These are phyloP conservation scores for Lophius americanus DNA, from an alignment of 2,797 vertebrate species.

Conservation along the genomic window DNA sequence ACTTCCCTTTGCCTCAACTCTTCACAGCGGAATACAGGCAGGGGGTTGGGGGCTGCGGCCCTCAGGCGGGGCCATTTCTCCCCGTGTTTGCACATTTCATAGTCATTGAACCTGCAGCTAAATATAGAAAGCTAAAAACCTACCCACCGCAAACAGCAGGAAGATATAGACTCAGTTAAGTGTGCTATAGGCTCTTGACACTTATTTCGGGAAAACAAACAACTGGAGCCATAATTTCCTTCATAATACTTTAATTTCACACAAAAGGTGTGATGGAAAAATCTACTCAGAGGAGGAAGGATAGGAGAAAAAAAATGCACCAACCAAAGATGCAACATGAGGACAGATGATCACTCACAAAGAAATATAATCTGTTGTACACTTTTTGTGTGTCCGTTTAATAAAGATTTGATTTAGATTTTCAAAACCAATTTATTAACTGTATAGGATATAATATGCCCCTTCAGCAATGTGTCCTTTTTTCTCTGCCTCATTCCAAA, in stretches of 20 bases:
- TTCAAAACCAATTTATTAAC: neutral
- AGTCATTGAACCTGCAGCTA: constrained; percentile 78
- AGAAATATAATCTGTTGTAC: constrained; percentile 20
- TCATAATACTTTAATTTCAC: constrained; percentile 62
- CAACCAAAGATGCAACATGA: constrained; percentile 4
- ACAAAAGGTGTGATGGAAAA: constrained; percentile 14
- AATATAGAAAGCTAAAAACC: constrained; percentile 75
- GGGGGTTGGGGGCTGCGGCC: constrained; percentile 55
- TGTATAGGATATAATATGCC: constrained; percentile 2
- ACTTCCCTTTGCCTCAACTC: constrained; percentile 51
- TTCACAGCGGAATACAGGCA: constrained; percentile 64
- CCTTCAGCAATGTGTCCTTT: constrained; percentile 23
- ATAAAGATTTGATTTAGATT: constrained; percentile 9
- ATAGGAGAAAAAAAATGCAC: constrained; percentile 4
- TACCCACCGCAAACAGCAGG: constrained; percentile 38
- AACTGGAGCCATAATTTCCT: constrained; percentile 66
- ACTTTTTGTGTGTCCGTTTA: neutral
- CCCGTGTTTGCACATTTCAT: constrained; percentile 78
- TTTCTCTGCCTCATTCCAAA: constrained; percentile 46
- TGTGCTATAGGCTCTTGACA: constrained; percentile 55
- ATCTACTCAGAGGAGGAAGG: constrained; percentile 9
- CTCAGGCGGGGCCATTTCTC: constrained; percentile 71
- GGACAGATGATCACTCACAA: constrained; percentile 5
- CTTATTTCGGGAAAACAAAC: constrained; percentile 68
- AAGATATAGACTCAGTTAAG: constrained; percentile 65